Evolutionary conservation across 2,113 vertebrate genomes (phyloP), one percentile per base, ranked within the genome.

Genomic region (Jaculus jaculus): DNA sequence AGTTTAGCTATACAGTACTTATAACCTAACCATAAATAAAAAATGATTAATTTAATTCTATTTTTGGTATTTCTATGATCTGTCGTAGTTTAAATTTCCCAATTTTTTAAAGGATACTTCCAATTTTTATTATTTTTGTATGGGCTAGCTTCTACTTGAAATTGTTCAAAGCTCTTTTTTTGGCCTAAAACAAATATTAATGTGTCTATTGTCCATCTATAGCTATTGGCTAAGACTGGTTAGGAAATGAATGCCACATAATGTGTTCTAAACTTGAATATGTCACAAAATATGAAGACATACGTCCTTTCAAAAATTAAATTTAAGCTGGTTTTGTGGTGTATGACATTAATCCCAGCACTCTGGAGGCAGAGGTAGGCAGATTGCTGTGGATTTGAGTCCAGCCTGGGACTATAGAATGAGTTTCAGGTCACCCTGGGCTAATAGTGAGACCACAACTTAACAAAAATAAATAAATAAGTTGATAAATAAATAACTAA

Each of bases 271-370:
- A 85, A 77, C 94, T 90, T 92, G 28, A 86, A 13, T 80, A 39
- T 54, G 58, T 87, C 23, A 17, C 86, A 79, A 92, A 92, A 87
- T 89, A 80, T 26, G 1, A 39, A 75, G 61, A 90, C 20, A 87
- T 92, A 73, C 82, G 24, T 60, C 34, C 32, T 72, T 69, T 26
- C 81, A 75, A 86, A 68, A 92, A 69, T 87, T 78, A 96, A 77
- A 80, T 73, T 85, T 80, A 51, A 12, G 51, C 51, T 12, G 12
- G 6, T 16, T 15, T 54, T 2, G 54, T 54, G 54, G 54, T 12
- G 54, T 12, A 12, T 16, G 15, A 2, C 54, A 10, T 54, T 54
- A 54, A 54, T 54, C 54, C 54, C 54, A 54, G 6, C 54, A 54
- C 54, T 54, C 54, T 54, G 54, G 54, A 54, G 15, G 54, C 54